Percentiles rank a stretch among this genome's conserved stretches.
Conservation (phyloP, 2,888 invertebrate species). For the Nomada lathburiana region DNA sequence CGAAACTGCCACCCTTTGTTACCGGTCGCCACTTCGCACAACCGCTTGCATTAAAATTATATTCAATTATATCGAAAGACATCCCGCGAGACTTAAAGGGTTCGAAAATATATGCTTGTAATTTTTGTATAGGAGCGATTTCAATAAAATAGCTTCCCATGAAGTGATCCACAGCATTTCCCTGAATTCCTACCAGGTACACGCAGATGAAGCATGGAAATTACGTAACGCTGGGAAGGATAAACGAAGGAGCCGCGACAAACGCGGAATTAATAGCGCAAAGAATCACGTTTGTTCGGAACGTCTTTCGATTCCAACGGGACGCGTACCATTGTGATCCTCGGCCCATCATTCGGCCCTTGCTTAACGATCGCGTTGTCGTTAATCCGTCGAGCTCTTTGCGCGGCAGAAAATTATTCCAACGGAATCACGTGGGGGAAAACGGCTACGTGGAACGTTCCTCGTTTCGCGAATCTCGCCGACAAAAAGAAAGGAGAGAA, state of each 20-base stretch:
- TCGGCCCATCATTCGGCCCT: conserved; percentile 15
- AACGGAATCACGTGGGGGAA: conserved; percentile 7
- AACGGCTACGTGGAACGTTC: background rate
- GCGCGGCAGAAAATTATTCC: conserved; percentile 27
- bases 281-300: conserved; percentile 9
- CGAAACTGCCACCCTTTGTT: too few species aligned
- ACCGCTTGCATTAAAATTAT: too few species aligned
- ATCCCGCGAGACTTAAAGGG: too few species aligned
- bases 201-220: background rate
- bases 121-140: too few species aligned
- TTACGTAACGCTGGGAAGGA: background rate
- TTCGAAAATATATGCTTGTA: too few species aligned
- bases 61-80: too few species aligned
- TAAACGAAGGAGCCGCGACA: conserved; percentile 2
- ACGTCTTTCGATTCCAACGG: conserved; percentile 14
- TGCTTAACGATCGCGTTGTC: conserved; percentile 26
- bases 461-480: background rate
- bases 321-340: conserved; percentile 27
- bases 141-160: too few species aligned
- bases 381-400: conserved; percentile 20
- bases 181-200: too few species aligned
- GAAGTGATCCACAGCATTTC: too few species aligned
- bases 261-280: conserved; percentile 27
- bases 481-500: background rate
- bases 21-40: too few species aligned